Evolutionary conservation across 2,888 invertebrate species (phyloP).

Genomic region (Sphaerophoria rueppellii): DNA sequence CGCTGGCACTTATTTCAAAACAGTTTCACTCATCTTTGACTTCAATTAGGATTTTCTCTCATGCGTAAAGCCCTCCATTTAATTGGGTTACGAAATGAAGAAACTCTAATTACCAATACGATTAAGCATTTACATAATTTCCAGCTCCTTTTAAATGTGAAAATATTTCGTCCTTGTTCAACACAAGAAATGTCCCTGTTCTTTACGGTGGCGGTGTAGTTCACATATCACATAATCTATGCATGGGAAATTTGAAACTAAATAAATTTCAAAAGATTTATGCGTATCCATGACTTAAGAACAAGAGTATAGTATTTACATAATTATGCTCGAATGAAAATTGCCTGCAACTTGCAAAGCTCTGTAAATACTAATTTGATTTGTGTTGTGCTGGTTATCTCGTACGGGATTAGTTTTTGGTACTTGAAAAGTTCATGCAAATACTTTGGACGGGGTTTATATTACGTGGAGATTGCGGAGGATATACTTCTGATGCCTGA

Average conservation of each 20-base stretch:
- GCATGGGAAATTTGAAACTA: neutral
- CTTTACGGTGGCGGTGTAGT: no score
- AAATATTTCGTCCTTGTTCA: neutral
- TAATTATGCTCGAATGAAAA: neutral
- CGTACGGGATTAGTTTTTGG: neutral
- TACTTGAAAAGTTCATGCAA: constrained; percentile 31
- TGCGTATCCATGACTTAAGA: constrained; percentile 19
- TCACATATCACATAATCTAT: neutral
- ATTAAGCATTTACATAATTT: constrained; percentile 42
- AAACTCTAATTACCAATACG: constrained; percentile 44
- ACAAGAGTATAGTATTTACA: constrained; percentile 4
- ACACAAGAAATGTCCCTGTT: no score
- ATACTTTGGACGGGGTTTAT: neutral
- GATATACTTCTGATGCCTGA: neutral
- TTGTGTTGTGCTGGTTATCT: constrained; percentile 1
- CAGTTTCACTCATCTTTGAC: constrained; percentile 45
- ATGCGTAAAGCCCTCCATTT: constrained; percentile 47
- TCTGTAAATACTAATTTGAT: constrained; percentile 57
- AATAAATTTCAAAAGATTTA: constrained; percentile 23
- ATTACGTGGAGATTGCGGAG: neutral
- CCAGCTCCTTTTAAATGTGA: neutral
- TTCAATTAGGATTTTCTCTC: constrained; percentile 44
- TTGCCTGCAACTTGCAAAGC: constrained; percentile 41
- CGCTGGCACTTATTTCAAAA: neutral
- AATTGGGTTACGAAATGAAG: constrained; percentile 63